Evolutionary conservation across 2,113 vertebrate species (phyloP), one percentile per base, ranked within the genome.

Genomic region (Ia io): DNA sequence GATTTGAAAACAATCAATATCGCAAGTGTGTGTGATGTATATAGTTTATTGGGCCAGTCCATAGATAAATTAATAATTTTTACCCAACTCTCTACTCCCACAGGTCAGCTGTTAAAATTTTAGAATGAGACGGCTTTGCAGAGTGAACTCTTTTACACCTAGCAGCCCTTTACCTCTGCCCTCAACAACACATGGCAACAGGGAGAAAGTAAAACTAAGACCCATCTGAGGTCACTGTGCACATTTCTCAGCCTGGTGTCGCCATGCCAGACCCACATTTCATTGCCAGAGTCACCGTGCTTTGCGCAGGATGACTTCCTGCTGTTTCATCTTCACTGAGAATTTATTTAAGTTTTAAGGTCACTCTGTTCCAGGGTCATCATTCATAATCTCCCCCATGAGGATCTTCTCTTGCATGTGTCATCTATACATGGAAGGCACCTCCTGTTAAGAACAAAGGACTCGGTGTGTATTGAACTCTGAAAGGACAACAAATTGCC

Each of bases 261-360:
- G 76, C 56, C 37, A 25, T 51, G 23, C 14, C 40, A 40, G 32
- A 5, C 51, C 22, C 13, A 61, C 30, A 51, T 17, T 87, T 61
- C 16, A 14, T 80, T 90, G 63, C 20, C 40, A 87, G 35, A n/a
- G 23, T 53, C 42, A 63, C 40, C 3, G 8, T 51, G 30, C 44
- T 91, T 95, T 20, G n/a, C 3, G 76, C 56, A 87, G 65, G 30
- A 77, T 91, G 69, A 88, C 71, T 94, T 93, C 51, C 3, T 95
- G 67, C 56, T 86, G 49, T 70, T 95, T 89, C 88, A 22, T 80
- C 23, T 71, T 94, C 63, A 76, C 22, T 10, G 35, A 77, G 61
- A 32, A 61, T 69, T 95, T 94, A 83, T 69, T 85, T 71, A 90
- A 79, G 40, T 93, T 42, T 95, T 78, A 88, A 86, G 70, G 59